phyloP scores from a whole-genome alignment of 2,113 vertebrate species.

The Procavia capensis region DNA sequence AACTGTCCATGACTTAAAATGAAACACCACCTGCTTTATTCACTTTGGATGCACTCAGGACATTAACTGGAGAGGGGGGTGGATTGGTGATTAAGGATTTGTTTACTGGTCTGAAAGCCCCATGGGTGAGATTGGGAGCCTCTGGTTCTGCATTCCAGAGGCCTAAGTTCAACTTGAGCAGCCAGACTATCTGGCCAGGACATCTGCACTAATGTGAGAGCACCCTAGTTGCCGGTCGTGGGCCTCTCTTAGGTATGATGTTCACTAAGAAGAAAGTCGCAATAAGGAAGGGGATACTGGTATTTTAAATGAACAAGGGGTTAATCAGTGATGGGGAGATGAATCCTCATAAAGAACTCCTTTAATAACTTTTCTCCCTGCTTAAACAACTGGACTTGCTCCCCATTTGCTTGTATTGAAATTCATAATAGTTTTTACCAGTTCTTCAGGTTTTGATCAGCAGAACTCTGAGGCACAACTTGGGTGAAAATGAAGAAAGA shows the following conservation, averaged over 20 bases:
- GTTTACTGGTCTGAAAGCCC: not conserved
- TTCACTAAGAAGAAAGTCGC: not conserved
- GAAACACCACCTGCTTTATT: not conserved
- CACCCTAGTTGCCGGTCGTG: not conserved
- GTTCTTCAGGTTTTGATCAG: too few species aligned
- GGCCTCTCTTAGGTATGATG: not conserved
- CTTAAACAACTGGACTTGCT: not conserved
- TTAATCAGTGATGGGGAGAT: not conserved
- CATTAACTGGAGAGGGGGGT: not conserved
- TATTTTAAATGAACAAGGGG: slow-evolving; percentile 32
- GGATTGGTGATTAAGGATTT: too few species aligned
- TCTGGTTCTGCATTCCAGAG: not conserved
- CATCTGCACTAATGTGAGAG: not conserved
- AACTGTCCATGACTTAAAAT: not conserved
- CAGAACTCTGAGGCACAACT: too few species aligned
- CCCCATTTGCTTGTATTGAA: not conserved
- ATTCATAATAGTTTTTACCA: too few species aligned
- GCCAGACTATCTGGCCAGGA: not conserved
- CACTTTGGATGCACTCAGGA: not conserved
- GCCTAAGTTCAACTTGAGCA: not conserved
- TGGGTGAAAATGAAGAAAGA: too few species aligned
- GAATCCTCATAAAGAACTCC: not conserved
- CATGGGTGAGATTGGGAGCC: not conserved
- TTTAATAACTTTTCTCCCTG: not conserved
- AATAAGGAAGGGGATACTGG: not conserved